Percentiles rank a stretch among this genome's conserved stretches.
phyloP scores from a whole-genome alignment of 1,140 invertebrate species.

The Hyles vespertilio region DNA sequence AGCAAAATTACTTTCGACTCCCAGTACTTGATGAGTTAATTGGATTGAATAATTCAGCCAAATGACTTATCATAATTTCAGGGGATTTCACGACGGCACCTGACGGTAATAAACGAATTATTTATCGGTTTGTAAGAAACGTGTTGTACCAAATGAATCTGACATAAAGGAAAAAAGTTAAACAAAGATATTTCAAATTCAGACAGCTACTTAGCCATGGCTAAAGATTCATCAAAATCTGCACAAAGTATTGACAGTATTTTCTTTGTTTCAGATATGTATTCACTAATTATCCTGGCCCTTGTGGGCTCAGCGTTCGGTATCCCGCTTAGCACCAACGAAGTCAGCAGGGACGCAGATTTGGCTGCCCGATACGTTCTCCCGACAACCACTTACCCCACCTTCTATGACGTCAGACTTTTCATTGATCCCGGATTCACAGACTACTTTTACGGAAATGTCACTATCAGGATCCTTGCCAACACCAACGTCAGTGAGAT shows the following conservation, averaged over 20 bases:
- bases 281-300: conserved; percentile 41
- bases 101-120: too few relatives aligned
- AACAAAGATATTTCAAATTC: too few relatives aligned
- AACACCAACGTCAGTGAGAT: conserved; percentile 60
- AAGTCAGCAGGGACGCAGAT: conserved; percentile 20
- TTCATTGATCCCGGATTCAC: conserved; percentile 77
- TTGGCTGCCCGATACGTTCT: conserved; percentile 71
- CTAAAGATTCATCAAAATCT: too few relatives aligned
- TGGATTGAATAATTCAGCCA: too few relatives aligned
- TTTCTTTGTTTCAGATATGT: conserved; percentile 48
- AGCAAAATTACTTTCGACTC: too few relatives aligned
- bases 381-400: conserved; percentile 76
- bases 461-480: conserved; percentile 75
- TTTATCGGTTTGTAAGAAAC: too few relatives aligned
- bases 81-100: too few relatives aligned
- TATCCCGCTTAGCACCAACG: conserved; percentile 23
- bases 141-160: too few relatives aligned
- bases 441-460: conserved; percentile 76
- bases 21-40: too few relatives aligned
- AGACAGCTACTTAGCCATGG: too few relatives aligned
- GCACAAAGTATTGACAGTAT: neutral
- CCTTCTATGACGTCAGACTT: conserved; percentile 80
- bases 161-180: too few relatives aligned
- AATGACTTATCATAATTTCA: too few relatives aligned
- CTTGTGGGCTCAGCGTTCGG: conserved; percentile 35